Percentiles rank a stretch among this genome's conserved stretches.
These are phyloP conservation scores for Meiosimyza platycephala DNA, from an alignment of 2,888 invertebrate genomes.

Conservation along the genomic window DNA sequence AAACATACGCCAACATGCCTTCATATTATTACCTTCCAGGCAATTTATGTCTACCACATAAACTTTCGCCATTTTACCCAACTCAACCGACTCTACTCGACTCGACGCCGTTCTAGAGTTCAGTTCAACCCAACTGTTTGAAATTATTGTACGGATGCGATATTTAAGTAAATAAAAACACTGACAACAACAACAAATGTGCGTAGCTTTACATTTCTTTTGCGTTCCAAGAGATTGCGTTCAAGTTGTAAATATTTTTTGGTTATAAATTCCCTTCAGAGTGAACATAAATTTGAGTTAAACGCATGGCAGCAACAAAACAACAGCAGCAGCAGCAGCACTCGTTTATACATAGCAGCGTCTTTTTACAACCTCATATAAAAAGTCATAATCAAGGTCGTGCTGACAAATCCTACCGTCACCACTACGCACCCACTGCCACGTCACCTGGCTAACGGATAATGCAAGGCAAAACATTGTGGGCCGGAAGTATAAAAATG, in stretches of 20 bases:
- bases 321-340: background rate
- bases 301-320: slow-evolving; percentile 49
- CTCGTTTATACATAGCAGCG: background rate
- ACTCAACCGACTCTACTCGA: background rate
- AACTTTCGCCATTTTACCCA: slow-evolving; percentile 17
- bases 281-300: slow-evolving; percentile 60
- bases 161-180: slow-evolving; percentile 2
- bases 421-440: background rate
- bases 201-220: slow-evolving; percentile 4
- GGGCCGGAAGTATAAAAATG: background rate
- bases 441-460: background rate
- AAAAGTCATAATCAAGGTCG: slow-evolving; percentile 35
- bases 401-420: slow-evolving; percentile 14
- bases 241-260: slow-evolving; percentile 54
- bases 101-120: background rate
- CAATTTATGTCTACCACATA: slow-evolving; percentile 58
- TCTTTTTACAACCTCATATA: slow-evolving; percentile 29
- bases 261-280: slow-evolving; percentile 32
- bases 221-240: slow-evolving; percentile 38
- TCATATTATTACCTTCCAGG: slow-evolving; percentile 55
- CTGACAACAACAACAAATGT: background rate
- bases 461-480: background rate
- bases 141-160: background rate
- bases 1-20: slow-evolving; percentile 58
- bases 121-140: background rate